phyloP scores from a whole-genome alignment of 2,888 invertebrate genomes.

The Monoplex corrugatus region DNA sequence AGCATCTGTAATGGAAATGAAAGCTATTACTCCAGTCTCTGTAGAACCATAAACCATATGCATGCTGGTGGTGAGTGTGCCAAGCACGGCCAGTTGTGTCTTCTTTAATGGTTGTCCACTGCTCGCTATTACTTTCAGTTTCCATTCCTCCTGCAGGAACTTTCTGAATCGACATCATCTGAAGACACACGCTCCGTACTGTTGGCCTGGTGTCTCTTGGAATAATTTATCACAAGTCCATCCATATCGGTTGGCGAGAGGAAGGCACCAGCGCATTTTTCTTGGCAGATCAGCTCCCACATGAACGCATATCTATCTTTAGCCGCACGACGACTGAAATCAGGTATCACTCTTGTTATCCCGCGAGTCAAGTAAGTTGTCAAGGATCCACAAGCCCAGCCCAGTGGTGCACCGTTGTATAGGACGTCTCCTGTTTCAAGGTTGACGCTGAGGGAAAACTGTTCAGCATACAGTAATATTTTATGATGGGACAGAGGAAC shows the following conservation, averaged over 20 bases:
- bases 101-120: neutral
- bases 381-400: neutral
- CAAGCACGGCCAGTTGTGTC: neutral
- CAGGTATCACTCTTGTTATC: neutral
- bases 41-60: slow-evolving; percentile 48
- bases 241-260: neutral
- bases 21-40: slow-evolving; percentile 32
- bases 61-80: slow-evolving; percentile 1
- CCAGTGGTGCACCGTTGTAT: neutral
- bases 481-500: no score
- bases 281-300: neutral
- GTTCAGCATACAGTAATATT: no score
- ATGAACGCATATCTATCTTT: neutral
- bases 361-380: neutral
- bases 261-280: neutral
- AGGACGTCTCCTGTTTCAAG: no score
- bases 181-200: neutral
- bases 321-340: neutral
- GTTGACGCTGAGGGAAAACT: no score
- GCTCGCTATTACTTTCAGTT: neutral
- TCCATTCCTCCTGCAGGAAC: slow-evolving; percentile 28
- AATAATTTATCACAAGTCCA: neutral
- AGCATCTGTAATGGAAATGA: neutral
- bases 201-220: neutral
- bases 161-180: neutral